Conservation (phyloP, 2,888 invertebrate species). For the Gnatocerus cornutus region DNA sequence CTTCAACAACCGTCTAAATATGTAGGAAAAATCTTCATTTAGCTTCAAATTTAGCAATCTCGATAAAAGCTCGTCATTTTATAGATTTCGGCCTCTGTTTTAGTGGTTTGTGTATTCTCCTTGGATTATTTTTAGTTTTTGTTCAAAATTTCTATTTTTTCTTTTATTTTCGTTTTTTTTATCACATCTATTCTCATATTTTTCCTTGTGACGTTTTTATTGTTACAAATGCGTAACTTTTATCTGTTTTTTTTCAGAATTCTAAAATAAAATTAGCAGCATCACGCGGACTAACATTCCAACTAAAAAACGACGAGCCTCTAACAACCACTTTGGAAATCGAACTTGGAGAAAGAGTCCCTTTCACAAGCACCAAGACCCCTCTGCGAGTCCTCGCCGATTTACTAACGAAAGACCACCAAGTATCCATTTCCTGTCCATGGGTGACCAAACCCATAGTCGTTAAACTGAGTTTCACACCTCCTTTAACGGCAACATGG, state of each 20-base stretch:
- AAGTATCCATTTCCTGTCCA: conserved; percentile 83
- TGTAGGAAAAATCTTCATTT: too few relatives aligned
- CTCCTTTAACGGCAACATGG: conserved; percentile 87
- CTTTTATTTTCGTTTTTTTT: too few relatives aligned
- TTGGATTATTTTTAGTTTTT: too few relatives aligned
- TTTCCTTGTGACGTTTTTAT: too few relatives aligned
- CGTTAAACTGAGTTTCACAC: conserved; percentile 85
- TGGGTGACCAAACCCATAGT: conserved; percentile 84
- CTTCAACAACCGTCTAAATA: too few relatives aligned
- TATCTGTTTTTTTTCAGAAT: conserved; percentile 68
- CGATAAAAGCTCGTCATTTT: too few relatives aligned
- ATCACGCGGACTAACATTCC: conserved; percentile 79
- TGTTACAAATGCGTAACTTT: too few relatives aligned
- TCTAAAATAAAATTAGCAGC: conserved; percentile 78
- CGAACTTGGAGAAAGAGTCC: conserved; percentile 63
- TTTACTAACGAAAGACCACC: conserved; percentile 79
- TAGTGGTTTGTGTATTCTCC: too few relatives aligned
- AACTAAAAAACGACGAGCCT: conserved; percentile 67
- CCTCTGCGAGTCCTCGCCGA: conserved; percentile 81
- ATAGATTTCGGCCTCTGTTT: too few relatives aligned
- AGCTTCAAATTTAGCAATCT: too few relatives aligned
- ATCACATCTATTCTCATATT: too few relatives aligned
- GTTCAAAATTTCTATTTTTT: too few relatives aligned
- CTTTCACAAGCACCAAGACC: conserved; percentile 64
- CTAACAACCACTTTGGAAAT: conserved; percentile 73